These are phyloP conservation scores for Trialeurodes vaporariorum DNA, from an alignment of 1,140 invertebrate species.

Conservation along the genomic window DNA sequence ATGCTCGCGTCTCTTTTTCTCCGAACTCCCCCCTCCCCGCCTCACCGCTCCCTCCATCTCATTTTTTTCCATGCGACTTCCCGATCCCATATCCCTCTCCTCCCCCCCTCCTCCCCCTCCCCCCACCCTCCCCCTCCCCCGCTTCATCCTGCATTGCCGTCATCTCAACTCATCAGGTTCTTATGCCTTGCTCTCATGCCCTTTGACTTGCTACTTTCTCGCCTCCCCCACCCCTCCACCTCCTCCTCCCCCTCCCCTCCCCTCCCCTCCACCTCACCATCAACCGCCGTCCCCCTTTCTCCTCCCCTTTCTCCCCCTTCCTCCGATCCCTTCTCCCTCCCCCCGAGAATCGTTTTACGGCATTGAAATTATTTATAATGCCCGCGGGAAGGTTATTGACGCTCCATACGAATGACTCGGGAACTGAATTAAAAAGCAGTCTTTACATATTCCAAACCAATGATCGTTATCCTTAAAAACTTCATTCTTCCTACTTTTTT, in stretches of 20 bases:
- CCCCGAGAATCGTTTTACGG: not conserved
- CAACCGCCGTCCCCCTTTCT: too few relatives aligned
- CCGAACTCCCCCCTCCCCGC: too few relatives aligned
- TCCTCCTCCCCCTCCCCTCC: too few relatives aligned
- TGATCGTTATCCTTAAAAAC: not conserved
- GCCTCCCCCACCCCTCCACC: too few relatives aligned
- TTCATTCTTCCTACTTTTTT: too few relatives aligned
- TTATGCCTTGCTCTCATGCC: not conserved
- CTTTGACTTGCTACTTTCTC: not conserved
- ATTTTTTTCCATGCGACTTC: too few relatives aligned
- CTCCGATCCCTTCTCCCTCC: too few relatives aligned
- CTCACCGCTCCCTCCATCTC: too few relatives aligned
- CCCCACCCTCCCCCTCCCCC: too few relatives aligned
- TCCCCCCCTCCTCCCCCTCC: not conserved
- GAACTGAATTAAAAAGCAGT: not conserved
- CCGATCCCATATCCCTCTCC: not conserved
- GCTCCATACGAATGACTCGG: not conserved
- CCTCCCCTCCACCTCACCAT: too few relatives aligned
- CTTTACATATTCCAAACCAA: not conserved
- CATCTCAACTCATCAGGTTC: not conserved
- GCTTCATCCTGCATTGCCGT: not conserved
- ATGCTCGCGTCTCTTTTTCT: not conserved
- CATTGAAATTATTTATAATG: not conserved
- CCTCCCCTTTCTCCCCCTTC: too few relatives aligned
- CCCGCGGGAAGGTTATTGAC: not conserved